Percentiles rank a stretch among this genome's conserved stretches.
phyloP scores from a whole-genome alignment of 2,113 vertebrate genomes.

The Sinocyclocheilus grahami region DNA sequence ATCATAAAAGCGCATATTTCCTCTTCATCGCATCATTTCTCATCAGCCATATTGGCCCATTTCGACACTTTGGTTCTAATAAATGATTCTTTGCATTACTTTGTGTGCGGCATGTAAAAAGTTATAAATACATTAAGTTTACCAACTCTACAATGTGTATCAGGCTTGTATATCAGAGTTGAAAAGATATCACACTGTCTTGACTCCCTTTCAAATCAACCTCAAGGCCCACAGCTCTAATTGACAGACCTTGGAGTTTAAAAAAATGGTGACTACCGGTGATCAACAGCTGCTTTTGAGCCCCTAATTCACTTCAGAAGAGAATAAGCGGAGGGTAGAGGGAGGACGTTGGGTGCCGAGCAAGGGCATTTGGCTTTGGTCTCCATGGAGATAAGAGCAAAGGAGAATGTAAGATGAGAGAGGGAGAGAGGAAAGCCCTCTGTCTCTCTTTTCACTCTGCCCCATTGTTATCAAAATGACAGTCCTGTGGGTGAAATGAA shows the following conservation, averaged over 20 bases:
- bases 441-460: slow-evolving; percentile 61
- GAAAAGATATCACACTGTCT: neutral
- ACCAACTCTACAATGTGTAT: neutral
- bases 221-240: neutral
- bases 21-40: slow-evolving; percentile 63
- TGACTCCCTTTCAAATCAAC: neutral
- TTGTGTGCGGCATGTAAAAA: slow-evolving; percentile 10
- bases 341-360: slow-evolving; percentile 58
- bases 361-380: slow-evolving; percentile 63
- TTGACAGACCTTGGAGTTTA: slow-evolving; percentile 1
- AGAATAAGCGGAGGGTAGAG: slow-evolving; percentile 45
- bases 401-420: slow-evolving; percentile 27
- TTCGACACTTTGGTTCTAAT: slow-evolving; percentile 37
- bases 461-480: slow-evolving; percentile 71
- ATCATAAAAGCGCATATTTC: slow-evolving; percentile 73
- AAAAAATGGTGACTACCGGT: neutral
- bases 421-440: slow-evolving; percentile 40
- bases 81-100: slow-evolving; percentile 33
- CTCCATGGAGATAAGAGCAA: slow-evolving; percentile 66
- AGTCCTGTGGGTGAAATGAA: slow-evolving; percentile 79
- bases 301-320: neutral
- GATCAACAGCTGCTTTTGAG: slow-evolving; percentile 26
- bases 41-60: slow-evolving; percentile 58
- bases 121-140: no score
- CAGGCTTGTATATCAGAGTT: neutral